Evolutionary conservation across 1,140 invertebrate species (phyloP).

Genomic region (Chironomus striatipennis): DNA sequence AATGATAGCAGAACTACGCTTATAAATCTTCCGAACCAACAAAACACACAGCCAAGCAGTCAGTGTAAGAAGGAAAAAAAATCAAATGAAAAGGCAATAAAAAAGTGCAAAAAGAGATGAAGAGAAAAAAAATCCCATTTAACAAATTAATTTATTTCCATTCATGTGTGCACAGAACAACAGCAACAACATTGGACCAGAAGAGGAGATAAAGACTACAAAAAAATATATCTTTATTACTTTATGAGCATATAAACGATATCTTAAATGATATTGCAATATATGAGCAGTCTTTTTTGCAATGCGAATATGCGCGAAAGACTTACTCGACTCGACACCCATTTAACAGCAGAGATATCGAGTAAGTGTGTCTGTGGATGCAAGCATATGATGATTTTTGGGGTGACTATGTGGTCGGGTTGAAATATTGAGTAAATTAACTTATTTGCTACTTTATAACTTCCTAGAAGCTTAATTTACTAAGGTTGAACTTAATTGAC

Average conservation of each 20-base stretch:
- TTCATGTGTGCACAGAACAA: not conserved
- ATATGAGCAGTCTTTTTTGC: not conserved
- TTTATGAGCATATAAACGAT: slow-evolving; percentile 14
- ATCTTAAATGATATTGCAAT: slow-evolving; percentile 5
- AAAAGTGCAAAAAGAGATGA: not conserved
- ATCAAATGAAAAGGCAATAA: not conserved
- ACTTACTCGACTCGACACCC: not conserved
- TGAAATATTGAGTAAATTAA: no score
- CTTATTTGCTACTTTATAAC: no score
- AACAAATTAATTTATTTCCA: slow-evolving; percentile 14
- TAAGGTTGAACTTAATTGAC: no score
- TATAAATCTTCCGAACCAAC: no score
- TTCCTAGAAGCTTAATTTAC: no score
- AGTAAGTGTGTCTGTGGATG: no score
- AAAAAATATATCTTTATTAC: not conserved
- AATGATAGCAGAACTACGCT: no score
- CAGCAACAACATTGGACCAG: not conserved
- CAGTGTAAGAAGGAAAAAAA: not conserved
- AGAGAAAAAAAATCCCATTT: not conserved
- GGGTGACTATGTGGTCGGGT: no score
- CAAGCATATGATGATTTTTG: no score
- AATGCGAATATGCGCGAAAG: not conserved
- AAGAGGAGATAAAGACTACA: no score
- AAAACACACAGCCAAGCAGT: not conserved
- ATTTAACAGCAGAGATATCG: not conserved